Evolutionary conservation across 2,888 invertebrate genomes (phyloP), one percentile per base, ranked within the genome.

Genomic region (Agriopis aurantiaria): DNA sequence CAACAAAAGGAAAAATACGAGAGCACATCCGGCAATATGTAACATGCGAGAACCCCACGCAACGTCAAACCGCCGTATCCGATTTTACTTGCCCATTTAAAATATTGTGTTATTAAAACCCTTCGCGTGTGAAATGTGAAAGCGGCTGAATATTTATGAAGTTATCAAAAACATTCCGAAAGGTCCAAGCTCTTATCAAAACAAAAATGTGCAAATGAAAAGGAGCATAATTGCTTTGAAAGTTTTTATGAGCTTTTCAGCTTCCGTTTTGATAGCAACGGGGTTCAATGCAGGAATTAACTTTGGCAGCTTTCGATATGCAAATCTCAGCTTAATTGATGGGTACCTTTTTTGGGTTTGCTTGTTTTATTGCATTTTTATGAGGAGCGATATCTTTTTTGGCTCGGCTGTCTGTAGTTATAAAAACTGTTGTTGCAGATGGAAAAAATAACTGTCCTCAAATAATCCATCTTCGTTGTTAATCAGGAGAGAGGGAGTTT

Each of bases 121-220:
- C 88, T 86, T 87, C 66, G 84, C 83, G 85, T 88, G 85, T 81
- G 81, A 80, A 75, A 80, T 79, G 89, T 83, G 90, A 92, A 91
- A 92, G 92, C 82, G 75, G 59, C 84, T 88, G 86, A 87, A 91
- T 91, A 90, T 92, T 91, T 89, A 91, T 90, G 87, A 89, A 86
- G 82, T 85, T 81, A 86, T 84, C 85, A 85, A 83, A 77, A 85
- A 81, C 77, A 78, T 82, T 83, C 79, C 78, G 80, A 84, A 85
- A 84, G 78, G 78, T 77, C 77, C 74, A 74, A 77, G 81, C 80
- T 70, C 58, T 83, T 85, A 85, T 85, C 85, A 84, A 85, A 82
- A 78, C 82, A 84, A 82, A 86, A 82, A 85, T 82, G 12, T 80
- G 74, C 80, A 78, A 80, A 83, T 81, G 80, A 81, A 83, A 87